Conservation (phyloP, 2,113 vertebrate genomes). For the Eubucco bourcierii region DNA sequence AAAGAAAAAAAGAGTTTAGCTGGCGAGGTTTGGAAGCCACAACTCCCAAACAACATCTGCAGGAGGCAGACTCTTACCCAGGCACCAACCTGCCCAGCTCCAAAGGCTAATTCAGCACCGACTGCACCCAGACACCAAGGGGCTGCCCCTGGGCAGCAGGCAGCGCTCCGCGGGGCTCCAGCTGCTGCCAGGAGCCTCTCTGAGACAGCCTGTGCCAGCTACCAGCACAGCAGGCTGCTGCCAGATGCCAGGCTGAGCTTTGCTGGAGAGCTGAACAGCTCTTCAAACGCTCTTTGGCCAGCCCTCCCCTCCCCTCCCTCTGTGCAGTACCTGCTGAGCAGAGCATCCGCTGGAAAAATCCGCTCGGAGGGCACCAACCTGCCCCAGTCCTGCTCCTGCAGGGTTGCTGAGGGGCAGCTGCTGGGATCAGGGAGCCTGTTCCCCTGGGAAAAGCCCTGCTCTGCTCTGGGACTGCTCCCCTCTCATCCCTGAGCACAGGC, state of each 20-base stretch:
- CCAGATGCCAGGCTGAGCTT: not conserved
- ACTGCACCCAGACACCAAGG: not conserved
- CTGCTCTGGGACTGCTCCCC: not conserved
- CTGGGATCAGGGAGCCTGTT: not conserved
- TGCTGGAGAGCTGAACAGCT: not conserved
- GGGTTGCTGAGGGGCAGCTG: not conserved
- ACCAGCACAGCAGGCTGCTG: not conserved
- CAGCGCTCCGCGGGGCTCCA: not conserved
- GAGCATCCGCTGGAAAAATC: not conserved
- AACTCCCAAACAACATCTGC: conserved; percentile 71
- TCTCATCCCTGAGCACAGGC: not conserved
- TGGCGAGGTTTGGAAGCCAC: conserved; percentile 46
- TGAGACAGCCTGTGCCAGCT: not conserved
- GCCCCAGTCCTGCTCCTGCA: not conserved
- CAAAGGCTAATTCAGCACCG: conserved; percentile 6
- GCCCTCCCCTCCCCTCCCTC: not conserved
- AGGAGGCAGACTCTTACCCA: not conserved
- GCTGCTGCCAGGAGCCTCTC: not conserved
- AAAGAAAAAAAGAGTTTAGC: not conserved
- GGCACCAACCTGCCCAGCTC: not conserved
- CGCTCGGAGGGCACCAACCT: not conserved
- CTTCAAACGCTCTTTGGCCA: not conserved
- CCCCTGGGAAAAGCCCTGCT: not conserved
- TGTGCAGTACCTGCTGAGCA: not conserved
- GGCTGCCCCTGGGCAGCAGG: not conserved